Evolutionary conservation across 1,140 invertebrate genomes (phyloP), one percentile per base, ranked within the genome.

Genomic region (Mercenaria mercenaria): DNA sequence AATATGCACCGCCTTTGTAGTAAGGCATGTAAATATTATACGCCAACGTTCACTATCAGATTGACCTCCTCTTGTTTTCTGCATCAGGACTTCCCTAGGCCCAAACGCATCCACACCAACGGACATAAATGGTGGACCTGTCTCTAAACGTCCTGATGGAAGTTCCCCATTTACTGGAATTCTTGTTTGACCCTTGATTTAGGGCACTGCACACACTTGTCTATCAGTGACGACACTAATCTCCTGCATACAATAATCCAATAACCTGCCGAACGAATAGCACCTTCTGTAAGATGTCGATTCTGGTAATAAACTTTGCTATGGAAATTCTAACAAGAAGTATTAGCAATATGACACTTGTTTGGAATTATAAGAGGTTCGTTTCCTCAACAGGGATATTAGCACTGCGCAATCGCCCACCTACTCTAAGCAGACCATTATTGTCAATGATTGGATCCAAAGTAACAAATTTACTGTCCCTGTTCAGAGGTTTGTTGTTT

Each of bases 281-380:
- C 84, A 13, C 84, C 69, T 52, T 86, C 69, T 13, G 84, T 86
- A 29, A 86, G 37, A 56, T 76, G 84, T 8, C 80, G 47, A n/a
- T 89, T 91, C 59, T 92, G 80, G n/a, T 83, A 91, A 3, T 52
- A 20, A 0, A 89, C 50, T 64, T 47, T 52, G 1, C 13, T 41
- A 74, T 86, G 83, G 37, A 50, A 72, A 74, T 86, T n/a, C 50
- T 23, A 1, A 86, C 20, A 4, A 86, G 47, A 1, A 86, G 32
- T 43, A 32, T n/a, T 37, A 8, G 83, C 50, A 1, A 86, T 8
- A 26, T 86, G 83, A 56, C 26, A 2, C 34, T 86, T 86, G 1
- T 2, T 4, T 11, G 50, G 39, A 2, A 86, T 26, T 11, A 86
- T 52, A 69, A 47, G 1, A 23, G 39, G 10, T 18, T 34, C 26